A percentile compares a stretch with the other conserved stretches of the same genome.
Conservation (phyloP, 2,113 vertebrate species). For the Cariama cristata region DNA sequence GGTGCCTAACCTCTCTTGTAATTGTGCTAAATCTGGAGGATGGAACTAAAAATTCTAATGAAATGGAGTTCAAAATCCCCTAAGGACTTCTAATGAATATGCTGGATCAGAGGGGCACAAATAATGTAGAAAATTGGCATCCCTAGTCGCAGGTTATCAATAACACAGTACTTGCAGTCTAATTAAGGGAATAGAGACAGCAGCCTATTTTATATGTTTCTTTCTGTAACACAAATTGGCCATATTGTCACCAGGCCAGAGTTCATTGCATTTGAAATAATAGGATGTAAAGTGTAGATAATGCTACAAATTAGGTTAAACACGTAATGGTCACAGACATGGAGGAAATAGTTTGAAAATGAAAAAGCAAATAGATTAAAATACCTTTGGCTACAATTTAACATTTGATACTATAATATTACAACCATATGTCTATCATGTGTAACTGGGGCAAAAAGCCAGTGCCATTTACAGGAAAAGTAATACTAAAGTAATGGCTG, state of each 20-base stretch:
- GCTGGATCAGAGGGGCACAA: neutral
- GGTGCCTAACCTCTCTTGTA: neutral
- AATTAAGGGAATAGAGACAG: conserved; percentile 4
- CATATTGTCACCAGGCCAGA: neutral
- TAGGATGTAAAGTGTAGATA: neutral
- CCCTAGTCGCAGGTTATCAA: neutral
- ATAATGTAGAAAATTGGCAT: neutral
- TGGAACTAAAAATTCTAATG: neutral
- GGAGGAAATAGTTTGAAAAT: neutral
- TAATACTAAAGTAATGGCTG: neutral
- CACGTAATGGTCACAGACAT: neutral
- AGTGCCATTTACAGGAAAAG: neutral
- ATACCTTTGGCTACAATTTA: neutral
- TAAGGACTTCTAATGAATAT: neutral
- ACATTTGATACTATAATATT: neutral
- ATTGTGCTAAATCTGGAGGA: neutral
- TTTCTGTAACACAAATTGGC: neutral
- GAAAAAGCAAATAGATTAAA: neutral
- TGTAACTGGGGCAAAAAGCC: neutral
- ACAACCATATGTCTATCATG: neutral
- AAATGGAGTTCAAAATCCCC: neutral
- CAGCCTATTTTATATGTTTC: neutral
- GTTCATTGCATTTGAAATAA: conserved; percentile 10
- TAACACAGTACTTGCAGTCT: neutral
- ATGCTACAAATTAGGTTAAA: conserved; percentile 2